Percentiles rank a stretch among this genome's conserved stretches.
Evolutionary conservation across 2,888 invertebrate species (phyloP).

Genomic region (Eulithis prunata): DNA sequence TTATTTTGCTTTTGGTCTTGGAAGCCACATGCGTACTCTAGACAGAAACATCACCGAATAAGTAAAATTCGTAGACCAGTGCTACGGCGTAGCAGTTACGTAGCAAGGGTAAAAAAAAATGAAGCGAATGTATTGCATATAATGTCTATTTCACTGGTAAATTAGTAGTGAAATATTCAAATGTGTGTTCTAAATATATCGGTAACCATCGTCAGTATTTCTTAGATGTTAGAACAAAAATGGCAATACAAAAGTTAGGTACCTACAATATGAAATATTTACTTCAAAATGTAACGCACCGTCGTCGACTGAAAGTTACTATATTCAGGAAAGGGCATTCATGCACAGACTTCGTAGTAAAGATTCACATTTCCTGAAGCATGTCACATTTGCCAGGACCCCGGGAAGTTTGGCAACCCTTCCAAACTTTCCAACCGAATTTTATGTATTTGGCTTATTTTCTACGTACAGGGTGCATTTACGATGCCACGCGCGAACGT

Average conservation of each 20-base stretch:
- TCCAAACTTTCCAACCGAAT: conserved; percentile 54
- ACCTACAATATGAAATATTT: not conserved
- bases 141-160: too few species aligned
- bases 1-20: too few species aligned
- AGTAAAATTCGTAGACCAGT: not conserved
- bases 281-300: not conserved
- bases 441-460: conserved; percentile 58
- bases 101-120: too few species aligned
- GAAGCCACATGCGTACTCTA: too few species aligned
- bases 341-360: conserved; percentile 13
- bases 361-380: conserved; percentile 25
- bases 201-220: too few species aligned
- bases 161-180: too few species aligned
- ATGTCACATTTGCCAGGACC: conserved; percentile 22
- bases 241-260: not conserved
- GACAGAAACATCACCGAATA: too few species aligned
- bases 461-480: conserved; percentile 63
- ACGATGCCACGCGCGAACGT: conserved; percentile 71
- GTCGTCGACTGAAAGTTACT: not conserved
- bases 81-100: conserved; percentile 4
- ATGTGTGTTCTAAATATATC: too few species aligned
- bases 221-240: too few species aligned
- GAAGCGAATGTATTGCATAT: too few species aligned
- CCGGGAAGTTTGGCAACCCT: conserved; percentile 27
- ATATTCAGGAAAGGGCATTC: not conserved